phyloP scores from a whole-genome alignment of 2,113 vertebrate genomes.

The Cisticola juncidis region DNA sequence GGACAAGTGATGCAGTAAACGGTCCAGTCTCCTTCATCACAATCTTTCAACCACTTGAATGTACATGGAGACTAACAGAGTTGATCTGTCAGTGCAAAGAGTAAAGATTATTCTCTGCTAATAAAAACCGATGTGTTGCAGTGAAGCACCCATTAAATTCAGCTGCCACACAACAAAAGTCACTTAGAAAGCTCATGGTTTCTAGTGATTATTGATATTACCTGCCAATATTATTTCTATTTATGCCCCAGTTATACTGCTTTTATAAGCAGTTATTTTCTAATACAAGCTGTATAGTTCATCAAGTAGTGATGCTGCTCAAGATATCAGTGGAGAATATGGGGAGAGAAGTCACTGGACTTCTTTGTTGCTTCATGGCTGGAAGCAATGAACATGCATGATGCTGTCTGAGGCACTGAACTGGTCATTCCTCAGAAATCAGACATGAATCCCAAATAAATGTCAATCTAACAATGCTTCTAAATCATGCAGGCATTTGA shows the following conservation, averaged over 20 bases:
- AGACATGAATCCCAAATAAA: background rate
- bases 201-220: background rate
- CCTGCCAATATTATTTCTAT: background rate
- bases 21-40: background rate
- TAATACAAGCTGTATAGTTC: background rate
- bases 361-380: background rate
- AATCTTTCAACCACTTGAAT: background rate
- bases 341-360: background rate
- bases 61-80: conserved; percentile 47
- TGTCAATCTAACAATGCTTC: background rate
- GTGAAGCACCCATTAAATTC: background rate
- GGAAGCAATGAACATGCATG: background rate
- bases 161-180: background rate
- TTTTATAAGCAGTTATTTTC: background rate
- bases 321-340: background rate
- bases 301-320: background rate
- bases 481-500: background rate
- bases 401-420: background rate
- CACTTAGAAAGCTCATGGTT: background rate
- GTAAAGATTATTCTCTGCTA: conserved; percentile 3
- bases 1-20: background rate
- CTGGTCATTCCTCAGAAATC: background rate
- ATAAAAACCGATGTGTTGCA: background rate
- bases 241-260: background rate
- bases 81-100: conserved; percentile 27